Percentiles rank a stretch among this genome's conserved stretches.
Evolutionary conservation across 2,888 invertebrate species (phyloP).

Genomic region (Drosophila flavopinicola): DNA sequence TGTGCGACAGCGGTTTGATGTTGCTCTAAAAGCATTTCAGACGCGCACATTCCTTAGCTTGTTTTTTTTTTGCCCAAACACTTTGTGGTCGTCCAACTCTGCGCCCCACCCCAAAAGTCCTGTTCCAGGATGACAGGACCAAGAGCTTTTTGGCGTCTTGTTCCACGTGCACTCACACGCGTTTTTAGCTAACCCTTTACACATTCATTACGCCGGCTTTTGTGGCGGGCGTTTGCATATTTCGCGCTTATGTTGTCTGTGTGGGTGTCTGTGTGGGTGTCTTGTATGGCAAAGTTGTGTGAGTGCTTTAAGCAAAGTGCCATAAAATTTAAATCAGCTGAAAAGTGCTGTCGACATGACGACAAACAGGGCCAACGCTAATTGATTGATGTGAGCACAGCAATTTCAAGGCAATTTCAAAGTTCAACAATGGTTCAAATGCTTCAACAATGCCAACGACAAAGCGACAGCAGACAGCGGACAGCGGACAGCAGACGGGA

Average conservation of each 20-base stretch:
- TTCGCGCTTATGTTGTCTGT: slow-evolving; percentile 51
- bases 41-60: slow-evolving; percentile 66
- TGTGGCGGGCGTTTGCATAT: slow-evolving; percentile 48
- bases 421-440: slow-evolving; percentile 71
- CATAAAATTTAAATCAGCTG: slow-evolving; percentile 58
- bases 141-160: slow-evolving; percentile 32
- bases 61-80: slow-evolving; percentile 60
- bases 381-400: slow-evolving; percentile 77
- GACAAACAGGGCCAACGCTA: slow-evolving; percentile 54
- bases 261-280: slow-evolving; percentile 14
- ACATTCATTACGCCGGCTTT: slow-evolving; percentile 70
- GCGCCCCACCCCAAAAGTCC: no score
- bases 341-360: slow-evolving; percentile 57
- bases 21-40: slow-evolving; percentile 54
- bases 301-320: slow-evolving; percentile 47
- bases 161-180: slow-evolving; percentile 21
- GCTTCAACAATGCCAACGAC: slow-evolving; percentile 18
- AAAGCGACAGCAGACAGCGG: slow-evolving; percentile 7
- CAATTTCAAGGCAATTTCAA: slow-evolving; percentile 77
- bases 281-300: slow-evolving; percentile 23
- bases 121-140: slow-evolving; percentile 13
- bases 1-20: slow-evolving; percentile 27
- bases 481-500: slow-evolving; percentile 33
- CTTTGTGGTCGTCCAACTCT: slow-evolving; percentile 43
- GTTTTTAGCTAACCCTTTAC: slow-evolving; percentile 64